A percentile compares a stretch with the other conserved stretches of the same genome.
These are phyloP conservation scores for Metaphire vulgaris DNA, from an alignment of 1,140 invertebrate genomes.

Conservation along the genomic window DNA sequence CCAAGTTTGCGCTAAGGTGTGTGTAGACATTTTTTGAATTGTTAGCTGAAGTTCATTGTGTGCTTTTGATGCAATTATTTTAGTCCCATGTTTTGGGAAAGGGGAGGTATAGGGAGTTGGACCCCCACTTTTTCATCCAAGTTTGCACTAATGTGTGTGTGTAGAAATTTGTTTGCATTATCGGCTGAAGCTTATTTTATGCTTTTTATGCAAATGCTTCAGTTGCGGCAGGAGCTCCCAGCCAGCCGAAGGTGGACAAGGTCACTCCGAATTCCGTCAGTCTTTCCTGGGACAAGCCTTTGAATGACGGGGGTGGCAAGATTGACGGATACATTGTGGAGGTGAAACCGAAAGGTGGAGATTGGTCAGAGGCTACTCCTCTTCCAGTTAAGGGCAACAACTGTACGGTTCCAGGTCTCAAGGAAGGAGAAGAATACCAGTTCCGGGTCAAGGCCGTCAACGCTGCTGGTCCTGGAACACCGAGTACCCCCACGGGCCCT, in stretches of 20 bases:
- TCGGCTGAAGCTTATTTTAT: background rate
- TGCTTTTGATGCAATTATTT: no score
- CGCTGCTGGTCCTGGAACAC: conserved; percentile 64
- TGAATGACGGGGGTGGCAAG: conserved; percentile 85
- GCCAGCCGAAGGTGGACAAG: conserved; percentile 79
- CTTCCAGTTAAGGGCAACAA: conserved; percentile 61
- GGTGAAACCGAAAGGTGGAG: conserved; percentile 70
- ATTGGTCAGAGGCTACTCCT: conserved; percentile 85
- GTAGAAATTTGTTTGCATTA: no score
- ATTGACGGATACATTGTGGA: conserved; percentile 98
- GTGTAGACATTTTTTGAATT: no score
- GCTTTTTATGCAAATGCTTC: conserved; percentile 31
- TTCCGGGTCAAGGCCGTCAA: conserved; percentile 86
- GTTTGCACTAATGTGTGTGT: no score
- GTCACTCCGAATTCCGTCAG: no score
- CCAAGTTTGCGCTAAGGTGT: no score
- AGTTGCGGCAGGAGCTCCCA: conserved; percentile 83
- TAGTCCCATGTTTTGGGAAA: no score
- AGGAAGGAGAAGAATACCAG: conserved; percentile 87
- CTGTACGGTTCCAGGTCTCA: conserved; percentile 69
- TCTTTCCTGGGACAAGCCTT: no score
- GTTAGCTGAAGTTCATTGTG: no score
- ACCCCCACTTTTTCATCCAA: no score
- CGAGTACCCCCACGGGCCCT: conserved; percentile 38
- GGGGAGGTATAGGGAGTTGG: no score